A percentile compares a stretch with the other conserved stretches of the same genome.
Conservation (phyloP, 2,797 vertebrate species). For the Sebastes trivittatus region DNA sequence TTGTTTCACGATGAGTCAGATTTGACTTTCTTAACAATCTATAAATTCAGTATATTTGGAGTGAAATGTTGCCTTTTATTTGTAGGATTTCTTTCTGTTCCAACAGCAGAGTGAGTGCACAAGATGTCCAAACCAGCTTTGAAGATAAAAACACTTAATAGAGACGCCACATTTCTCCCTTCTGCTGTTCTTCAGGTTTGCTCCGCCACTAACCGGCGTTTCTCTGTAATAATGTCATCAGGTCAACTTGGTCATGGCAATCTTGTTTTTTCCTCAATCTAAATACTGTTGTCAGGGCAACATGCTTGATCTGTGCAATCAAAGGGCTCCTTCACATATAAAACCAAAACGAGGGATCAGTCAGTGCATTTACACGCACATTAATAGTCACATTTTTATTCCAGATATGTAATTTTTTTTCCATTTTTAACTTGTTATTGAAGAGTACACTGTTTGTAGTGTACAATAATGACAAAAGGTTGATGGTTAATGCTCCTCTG, state of each 20-base stretch:
- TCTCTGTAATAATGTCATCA: slow-evolving; percentile 22
- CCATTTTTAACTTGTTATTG: background rate
- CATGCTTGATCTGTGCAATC: slow-evolving; percentile 27
- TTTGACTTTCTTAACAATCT: background rate
- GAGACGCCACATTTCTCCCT: background rate
- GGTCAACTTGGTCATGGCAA: slow-evolving; percentile 4
- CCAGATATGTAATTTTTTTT: background rate
- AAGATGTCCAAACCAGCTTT: slow-evolving; percentile 6
- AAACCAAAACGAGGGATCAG: slow-evolving; percentile 51
- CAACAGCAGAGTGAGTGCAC: background rate
- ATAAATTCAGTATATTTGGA: background rate
- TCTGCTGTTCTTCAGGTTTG: background rate
- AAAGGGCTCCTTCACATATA: slow-evolving; percentile 66
- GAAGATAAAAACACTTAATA: background rate
- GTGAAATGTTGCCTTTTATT: slow-evolving; percentile 25
- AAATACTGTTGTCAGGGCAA: slow-evolving; percentile 24
- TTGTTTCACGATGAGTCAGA: background rate
- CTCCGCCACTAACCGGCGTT: background rate
- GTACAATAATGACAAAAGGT: background rate
- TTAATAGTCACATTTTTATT: background rate
- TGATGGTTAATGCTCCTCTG: background rate
- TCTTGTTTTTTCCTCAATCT: background rate
- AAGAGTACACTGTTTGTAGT: background rate
- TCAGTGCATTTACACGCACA: slow-evolving; percentile 17
- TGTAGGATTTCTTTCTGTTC: slow-evolving; percentile 5